Percentiles rank a stretch among this genome's conserved stretches.
phyloP scores from a whole-genome alignment of 2,113 vertebrate genomes.

The Petroica traversi region DNA sequence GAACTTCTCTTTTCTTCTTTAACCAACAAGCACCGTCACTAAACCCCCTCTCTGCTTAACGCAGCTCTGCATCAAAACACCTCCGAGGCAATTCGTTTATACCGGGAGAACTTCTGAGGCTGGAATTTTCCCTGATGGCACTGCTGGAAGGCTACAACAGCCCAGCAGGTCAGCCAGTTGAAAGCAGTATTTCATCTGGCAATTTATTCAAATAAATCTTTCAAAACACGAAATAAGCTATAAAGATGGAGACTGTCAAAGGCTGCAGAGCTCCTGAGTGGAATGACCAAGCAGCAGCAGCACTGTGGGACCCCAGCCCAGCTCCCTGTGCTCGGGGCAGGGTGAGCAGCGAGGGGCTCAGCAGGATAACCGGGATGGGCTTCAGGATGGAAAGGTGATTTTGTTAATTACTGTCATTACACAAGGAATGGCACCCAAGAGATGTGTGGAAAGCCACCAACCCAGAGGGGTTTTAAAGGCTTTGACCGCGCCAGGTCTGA shows the following conservation, averaged over 20 bases:
- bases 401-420: background rate
- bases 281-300: background rate
- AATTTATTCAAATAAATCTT: slow-evolving; percentile 34
- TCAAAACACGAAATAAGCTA: background rate
- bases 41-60: background rate
- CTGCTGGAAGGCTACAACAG: slow-evolving; percentile 29
- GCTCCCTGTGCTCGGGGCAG: background rate
- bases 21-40: background rate
- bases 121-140: slow-evolving; percentile 14
- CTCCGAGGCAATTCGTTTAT: background rate
- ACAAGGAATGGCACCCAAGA: rapidly evolving
- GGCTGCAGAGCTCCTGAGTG: background rate
- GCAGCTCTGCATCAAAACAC: slow-evolving; percentile 15
- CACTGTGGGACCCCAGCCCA: background rate
- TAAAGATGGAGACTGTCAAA: background rate
- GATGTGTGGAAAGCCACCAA: background rate
- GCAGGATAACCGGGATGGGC: rapidly evolving
- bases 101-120: slow-evolving; percentile 28
- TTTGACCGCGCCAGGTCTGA: background rate
- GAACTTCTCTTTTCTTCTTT: background rate
- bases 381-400: background rate
- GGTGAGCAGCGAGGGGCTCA: background rate
- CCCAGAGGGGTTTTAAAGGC: background rate
- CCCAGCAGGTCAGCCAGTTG: slow-evolving; percentile 3
- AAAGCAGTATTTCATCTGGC: slow-evolving; percentile 17